phyloP scores from a whole-genome alignment of 2,113 vertebrate genomes.

The Alethe diademata region DNA sequence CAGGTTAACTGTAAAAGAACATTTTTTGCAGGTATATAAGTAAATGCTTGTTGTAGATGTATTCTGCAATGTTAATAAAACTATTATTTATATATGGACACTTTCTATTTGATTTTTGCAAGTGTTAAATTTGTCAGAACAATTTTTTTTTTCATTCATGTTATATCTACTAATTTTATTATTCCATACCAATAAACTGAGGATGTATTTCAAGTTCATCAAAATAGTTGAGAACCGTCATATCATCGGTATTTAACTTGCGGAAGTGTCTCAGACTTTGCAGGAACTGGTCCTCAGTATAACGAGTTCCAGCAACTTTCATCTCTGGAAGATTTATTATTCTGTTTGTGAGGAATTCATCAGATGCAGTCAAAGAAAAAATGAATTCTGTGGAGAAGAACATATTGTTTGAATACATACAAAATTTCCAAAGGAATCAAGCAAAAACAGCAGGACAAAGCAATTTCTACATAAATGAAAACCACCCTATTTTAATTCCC shows the following conservation, averaged over 20 bases:
- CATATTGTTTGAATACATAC: background rate
- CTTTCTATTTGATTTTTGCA: background rate
- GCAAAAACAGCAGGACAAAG: background rate
- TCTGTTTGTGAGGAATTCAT: conserved; percentile 85
- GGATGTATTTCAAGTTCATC: conserved; percentile 83
- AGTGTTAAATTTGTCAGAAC: background rate
- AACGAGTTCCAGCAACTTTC: conserved; percentile 77
- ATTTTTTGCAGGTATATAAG: background rate
- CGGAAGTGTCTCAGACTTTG: conserved; percentile 74
- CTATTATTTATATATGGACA: background rate
- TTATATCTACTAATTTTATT: background rate
- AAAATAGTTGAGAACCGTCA: conserved; percentile 84
- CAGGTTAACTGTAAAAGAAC: background rate
- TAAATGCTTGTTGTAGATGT: background rate
- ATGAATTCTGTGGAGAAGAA: conserved; percentile 79
- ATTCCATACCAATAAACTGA: conserved; percentile 79
- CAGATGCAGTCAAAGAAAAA: conserved; percentile 81
- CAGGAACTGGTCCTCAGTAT: conserved; percentile 80
- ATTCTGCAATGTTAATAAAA: background rate
- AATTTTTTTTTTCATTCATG: background rate
- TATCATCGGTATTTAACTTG: conserved; percentile 74
- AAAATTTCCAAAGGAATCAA: background rate
- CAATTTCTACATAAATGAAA: background rate
- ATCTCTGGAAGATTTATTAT: conserved; percentile 86
- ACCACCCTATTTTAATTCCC: background rate